A percentile compares a stretch with the other conserved stretches of the same genome.
Conservation (phyloP, 2,797 vertebrate genomes). For the Acestrorhynchus altus region DNA sequence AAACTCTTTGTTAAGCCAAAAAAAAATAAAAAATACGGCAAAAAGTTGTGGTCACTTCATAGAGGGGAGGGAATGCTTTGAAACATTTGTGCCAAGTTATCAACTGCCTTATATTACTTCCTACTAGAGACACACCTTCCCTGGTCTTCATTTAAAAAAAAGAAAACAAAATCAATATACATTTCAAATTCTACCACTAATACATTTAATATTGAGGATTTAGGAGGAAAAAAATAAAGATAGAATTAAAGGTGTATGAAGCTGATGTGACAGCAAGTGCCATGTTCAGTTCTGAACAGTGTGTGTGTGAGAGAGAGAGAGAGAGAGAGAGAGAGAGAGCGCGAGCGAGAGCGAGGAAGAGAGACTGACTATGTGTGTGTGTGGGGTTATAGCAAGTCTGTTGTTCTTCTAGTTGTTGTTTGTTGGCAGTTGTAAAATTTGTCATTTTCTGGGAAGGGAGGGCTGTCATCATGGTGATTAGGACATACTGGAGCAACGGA, state of each 20-base stretch:
- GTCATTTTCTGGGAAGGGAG: conserved; percentile 52
- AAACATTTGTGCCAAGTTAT: conserved; percentile 76
- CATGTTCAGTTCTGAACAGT: conserved; percentile 84
- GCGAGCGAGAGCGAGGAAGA: conserved; percentile 60
- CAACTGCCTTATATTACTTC: conserved; percentile 77
- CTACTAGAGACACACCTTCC: conserved; percentile 60
- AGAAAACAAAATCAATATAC: conserved; percentile 74
- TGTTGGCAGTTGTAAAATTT: conserved; percentile 61
- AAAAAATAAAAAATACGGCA: conserved; percentile 31
- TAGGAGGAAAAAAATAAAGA: conserved; percentile 75
- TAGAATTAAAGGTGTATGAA: conserved; percentile 95
- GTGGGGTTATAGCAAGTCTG: conserved; percentile 73
- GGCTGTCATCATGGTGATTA: conserved; percentile 74
- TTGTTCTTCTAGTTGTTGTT: conserved; percentile 80
- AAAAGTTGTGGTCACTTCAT: conserved; percentile 47
- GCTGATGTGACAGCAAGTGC: conserved; percentile 96
- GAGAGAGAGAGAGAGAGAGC: conserved; percentile 4
- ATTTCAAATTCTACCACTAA: conserved; percentile 85
- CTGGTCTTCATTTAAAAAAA: conserved; percentile 75
- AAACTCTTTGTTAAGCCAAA: conserved; percentile 48
- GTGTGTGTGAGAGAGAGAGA: conserved; percentile 68
- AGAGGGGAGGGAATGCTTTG: conserved; percentile 54
- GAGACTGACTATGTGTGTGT: conserved; percentile 87
- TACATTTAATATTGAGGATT: conserved; percentile 87
- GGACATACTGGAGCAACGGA: conserved; percentile 98